Evolutionary conservation across 2,113 vertebrate species (phyloP), one percentile per base, ranked within the genome.

Genomic region (Pituophis catenifer): DNA sequence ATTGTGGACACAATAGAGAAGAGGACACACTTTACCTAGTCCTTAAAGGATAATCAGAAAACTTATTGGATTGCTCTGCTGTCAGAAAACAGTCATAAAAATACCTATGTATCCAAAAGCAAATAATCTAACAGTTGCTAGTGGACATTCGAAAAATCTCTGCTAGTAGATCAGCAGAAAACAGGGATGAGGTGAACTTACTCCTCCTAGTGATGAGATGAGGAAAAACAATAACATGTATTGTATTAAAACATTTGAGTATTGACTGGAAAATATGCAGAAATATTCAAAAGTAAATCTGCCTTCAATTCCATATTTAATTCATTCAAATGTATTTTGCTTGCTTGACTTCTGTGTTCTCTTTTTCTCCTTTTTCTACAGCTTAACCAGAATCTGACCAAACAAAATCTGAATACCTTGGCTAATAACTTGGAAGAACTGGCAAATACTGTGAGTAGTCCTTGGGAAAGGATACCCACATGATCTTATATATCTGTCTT

Each of bases 381-480:
- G 98, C 94, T 97, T 7, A 95, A 94, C 21, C 88, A 94, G 44
- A 88, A 94, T 13, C n/a, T 97, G 88, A 97, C 95, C 62, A 95
- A 19, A 5, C 93, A 94, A 48, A 95, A 97, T 94, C 93, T 98
- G 65, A 96, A 89, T 65, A 24, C 86, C 3, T 95, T 95, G 29
- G 97, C 97, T 54, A 24, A 94, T 8, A 1, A 58, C 0, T 90
- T 98, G 54, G 94, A 97, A 1, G 0, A 0, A 0, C 2, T 97
- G 0, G 93, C 96, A 38, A 13, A 33, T 6, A 53, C 1, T 0
- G 93, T 94, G 57, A 94, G 93, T 92, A 21, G 19, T 44, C 29
- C 24, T 24, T 53, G 29, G 87, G 50, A 52, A 54, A 19, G 33
- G 21, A 44, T 58, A 50, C 57, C 11, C 21, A 48, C 89, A 59